These are phyloP conservation scores for Aphelenchoides fujianensis DNA, from an alignment of 1,140 invertebrate species.

Conservation along the genomic window DNA sequence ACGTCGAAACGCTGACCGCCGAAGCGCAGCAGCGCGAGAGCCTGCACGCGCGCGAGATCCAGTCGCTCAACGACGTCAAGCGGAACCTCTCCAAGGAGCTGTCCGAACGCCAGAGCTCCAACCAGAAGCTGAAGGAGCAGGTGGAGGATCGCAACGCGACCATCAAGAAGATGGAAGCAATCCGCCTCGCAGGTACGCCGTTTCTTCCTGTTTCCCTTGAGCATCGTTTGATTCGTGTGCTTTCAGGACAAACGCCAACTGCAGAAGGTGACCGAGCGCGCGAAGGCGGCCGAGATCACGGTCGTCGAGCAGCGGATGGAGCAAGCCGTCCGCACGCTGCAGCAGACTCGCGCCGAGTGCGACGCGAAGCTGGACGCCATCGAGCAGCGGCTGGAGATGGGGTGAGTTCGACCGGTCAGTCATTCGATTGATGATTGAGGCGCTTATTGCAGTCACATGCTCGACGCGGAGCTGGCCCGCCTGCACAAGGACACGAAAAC, in stretches of 20 bases:
- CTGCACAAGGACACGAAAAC: conserved; percentile 43
- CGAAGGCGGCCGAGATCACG: conserved; percentile 36
- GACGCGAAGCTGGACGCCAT: conserved; percentile 32
- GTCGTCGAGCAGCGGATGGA: conserved; percentile 43
- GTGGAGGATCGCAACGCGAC: conserved; percentile 63
- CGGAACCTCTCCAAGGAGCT: conserved; percentile 11
- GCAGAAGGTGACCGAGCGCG: conserved; percentile 29
- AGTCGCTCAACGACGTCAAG: conserved; percentile 11
- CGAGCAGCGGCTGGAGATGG: conserved; percentile 33
- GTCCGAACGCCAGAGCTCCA: conserved; percentile 8
- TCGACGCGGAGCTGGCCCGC: conserved; percentile 22
- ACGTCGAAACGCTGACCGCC: neutral
- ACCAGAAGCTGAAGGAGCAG: conserved; percentile 60
- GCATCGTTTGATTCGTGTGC: neutral
- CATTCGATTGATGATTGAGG: conserved; percentile 12
- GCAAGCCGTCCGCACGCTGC: conserved; percentile 42
- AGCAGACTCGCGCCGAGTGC: conserved; percentile 46
- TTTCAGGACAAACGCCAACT: neutral
- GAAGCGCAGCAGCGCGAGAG: conserved; percentile 6
- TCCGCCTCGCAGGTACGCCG: conserved; percentile 4
- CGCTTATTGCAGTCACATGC: neutral
- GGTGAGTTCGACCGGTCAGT: conserved; percentile 16
- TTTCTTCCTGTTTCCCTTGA: neutral
- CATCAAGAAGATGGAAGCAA: conserved; percentile 54
- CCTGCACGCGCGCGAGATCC: conserved; percentile 18